Percentiles rank a stretch among this genome's conserved stretches.
phyloP scores from a whole-genome alignment of 1,140 invertebrate genomes.

The Brachionus sp. region DNA sequence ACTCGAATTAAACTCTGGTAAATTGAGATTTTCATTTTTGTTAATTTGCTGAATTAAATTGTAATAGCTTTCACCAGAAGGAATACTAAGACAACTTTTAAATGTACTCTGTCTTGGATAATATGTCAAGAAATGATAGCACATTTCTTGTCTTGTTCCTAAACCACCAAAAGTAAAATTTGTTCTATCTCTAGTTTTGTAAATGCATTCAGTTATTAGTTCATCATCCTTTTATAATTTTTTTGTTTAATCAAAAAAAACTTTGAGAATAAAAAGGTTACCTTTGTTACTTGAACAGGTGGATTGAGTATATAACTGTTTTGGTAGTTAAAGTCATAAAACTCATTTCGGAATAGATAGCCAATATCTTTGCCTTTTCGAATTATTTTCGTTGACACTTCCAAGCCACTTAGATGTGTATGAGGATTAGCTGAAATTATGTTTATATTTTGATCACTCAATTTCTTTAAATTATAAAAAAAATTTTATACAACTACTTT shows the following conservation, averaged over 20 bases:
- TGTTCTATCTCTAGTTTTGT: neutral
- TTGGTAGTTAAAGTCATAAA: slow-evolving; percentile 44
- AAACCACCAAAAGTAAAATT: slow-evolving; percentile 17
- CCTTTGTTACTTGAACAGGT: neutral
- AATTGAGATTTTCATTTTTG: neutral
- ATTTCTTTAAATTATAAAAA: neutral
- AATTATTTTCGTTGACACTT: slow-evolving; percentile 29
- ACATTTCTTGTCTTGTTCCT: slow-evolving; percentile 41
- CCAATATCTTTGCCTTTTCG: slow-evolving; percentile 22
- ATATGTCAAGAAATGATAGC: slow-evolving; percentile 32
- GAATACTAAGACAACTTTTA: slow-evolving; percentile 4
- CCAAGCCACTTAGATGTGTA: slow-evolving; percentile 20
- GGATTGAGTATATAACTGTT: neutral
- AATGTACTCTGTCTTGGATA: slow-evolving; percentile 1
- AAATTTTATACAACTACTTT: neutral
- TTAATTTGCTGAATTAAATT: neutral
- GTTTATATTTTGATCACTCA: neutral
- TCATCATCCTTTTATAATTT: slow-evolving; percentile 14
- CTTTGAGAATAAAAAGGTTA: neutral
- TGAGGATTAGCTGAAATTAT: slow-evolving; percentile 7
- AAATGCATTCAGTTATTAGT: slow-evolving; percentile 31
- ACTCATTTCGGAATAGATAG: slow-evolving; percentile 12
- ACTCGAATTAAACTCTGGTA: neutral
- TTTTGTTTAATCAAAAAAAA: neutral
- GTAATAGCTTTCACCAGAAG: neutral